These are phyloP conservation scores for Camarhynchus parvulus DNA, from an alignment of 2,113 vertebrate species.

Conservation along the genomic window DNA sequence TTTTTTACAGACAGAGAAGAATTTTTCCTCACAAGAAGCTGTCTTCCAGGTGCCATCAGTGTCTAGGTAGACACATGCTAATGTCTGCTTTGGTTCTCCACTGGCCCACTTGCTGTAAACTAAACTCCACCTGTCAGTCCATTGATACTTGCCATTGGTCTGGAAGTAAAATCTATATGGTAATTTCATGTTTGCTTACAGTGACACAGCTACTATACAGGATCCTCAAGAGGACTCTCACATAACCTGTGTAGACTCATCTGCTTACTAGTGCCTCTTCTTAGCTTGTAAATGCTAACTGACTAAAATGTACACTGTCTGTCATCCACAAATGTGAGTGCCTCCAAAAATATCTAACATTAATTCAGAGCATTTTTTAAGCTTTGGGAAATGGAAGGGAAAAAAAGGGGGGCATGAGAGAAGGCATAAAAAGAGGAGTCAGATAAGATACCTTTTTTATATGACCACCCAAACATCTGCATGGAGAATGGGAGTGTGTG, in stretches of 20 bases:
- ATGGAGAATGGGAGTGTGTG: neutral
- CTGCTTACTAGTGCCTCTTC: neutral
- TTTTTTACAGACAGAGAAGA: slow-evolving; percentile 86
- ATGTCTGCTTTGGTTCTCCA: slow-evolving; percentile 82
- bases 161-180: slow-evolving; percentile 45
- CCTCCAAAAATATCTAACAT: neutral
- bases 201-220: neutral
- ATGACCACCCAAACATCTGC: neutral
- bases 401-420: neutral
- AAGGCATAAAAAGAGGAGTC: neutral
- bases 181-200: neutral
- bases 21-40: slow-evolving; percentile 76
- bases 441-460: neutral
- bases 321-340: neutral
- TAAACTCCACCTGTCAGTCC: slow-evolving; percentile 88
- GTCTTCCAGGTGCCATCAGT: slow-evolving; percentile 87
- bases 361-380: neutral
- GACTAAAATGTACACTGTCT: neutral
- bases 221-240: neutral
- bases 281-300: neutral
- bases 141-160: slow-evolving; percentile 83
- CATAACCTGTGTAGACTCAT: neutral
- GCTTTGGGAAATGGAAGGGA: neutral
- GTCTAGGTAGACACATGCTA: slow-evolving; percentile 87
- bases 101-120: slow-evolving; percentile 86